Evolutionary conservation across 2,113 vertebrate genomes (phyloP), one percentile per base, ranked within the genome.

Genomic region (Himantopus leucocephalus): DNA sequence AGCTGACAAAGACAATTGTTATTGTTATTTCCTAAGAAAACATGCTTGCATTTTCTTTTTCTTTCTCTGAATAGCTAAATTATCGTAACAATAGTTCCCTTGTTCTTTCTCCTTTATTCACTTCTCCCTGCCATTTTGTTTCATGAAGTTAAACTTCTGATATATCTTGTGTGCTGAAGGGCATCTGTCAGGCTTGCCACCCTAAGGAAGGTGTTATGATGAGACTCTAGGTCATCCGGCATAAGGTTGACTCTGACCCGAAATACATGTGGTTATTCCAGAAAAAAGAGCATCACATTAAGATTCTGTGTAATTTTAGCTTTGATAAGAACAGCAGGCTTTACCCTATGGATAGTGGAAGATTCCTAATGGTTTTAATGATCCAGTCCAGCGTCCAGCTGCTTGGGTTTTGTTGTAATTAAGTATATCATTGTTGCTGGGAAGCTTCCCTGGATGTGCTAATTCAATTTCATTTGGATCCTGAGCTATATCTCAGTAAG

Each of bases 1-100:
- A 70, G 77, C 50, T 91, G 94, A 95, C 89, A 91, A 87, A 97
- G 91, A 53, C 94, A 95, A 76, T 97, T 95, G 91, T 95, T 93
- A 73, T 32, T 93, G 78, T 93, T 95, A 84, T 82, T 92, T 91
- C 84, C 77, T 89, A 88, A 84, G 94, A 86, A 93, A 94, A 92
- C 63, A 90, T 5, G 60, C 90, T 89, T 94, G 56, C 29, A 5
- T 95, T 95, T 95, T 96, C 86, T 87, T 90, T 90, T 84, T 90
- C 72, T 96, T 86, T 96, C 93, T 94, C 77, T 91, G 77, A 94
- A 85, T 82, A 90, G 78, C 93, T 93, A 68, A 93, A 80, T 41
- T 39, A 67, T 94, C 39, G 66, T 92, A 85, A 96, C 85, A 80
- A 92, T 62, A 87, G 48, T 92, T 92, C 81, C 79, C 74, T 79